Evolutionary conservation across 2,888 invertebrate species (phyloP), one percentile per base, ranked within the genome.

Genomic region (Tenthredo mesomela): DNA sequence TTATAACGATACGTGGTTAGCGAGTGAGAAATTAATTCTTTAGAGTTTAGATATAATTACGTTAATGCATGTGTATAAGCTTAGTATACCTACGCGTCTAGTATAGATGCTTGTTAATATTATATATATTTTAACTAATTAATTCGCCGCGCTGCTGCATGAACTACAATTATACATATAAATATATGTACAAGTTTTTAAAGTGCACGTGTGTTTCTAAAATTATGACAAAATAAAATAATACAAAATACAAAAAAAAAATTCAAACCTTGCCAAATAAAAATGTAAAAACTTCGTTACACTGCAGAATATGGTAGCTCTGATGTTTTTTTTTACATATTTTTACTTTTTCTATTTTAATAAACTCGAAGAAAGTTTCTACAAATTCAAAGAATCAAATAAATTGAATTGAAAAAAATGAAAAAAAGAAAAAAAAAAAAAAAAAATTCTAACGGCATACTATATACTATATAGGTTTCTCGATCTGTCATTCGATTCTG

Each of bases 1-100:
- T 25, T 61, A 61, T 61, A 61, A 21, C 21, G 25, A 61, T 61
- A 25, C 61, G 77, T 77, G 29, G 37, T 50, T 50, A 18, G 33
- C 29, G 25, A 54, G 77, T 29, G 12, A 54, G 29, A 54, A 77
- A 77, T 77, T 25, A 75, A 33, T 75, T 47, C 75, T n/a, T 47
- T 25, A 29, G 29, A 29, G n/a, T n/a, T n/a, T 29, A 75, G 9
- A 40, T 47, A n/a, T 77, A 77, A 77, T 77, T 77, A 77, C 77
- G 33, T 54, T 77, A 77, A 77, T 77, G 77, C 54, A 77, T 29
- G 21, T 54, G 54, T 61, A 61, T 25, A 25, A 61, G 61, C 21
- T 61, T 10, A 21, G 2, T 4, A 2, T 33, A 33, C 33, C 2
- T n/a, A 12, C 29, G 25, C 65, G 70, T 37, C 61, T 61, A n/a